Base-by-base conservation (phyloP, 2,888 invertebrate species). In the Oscheius onirici region DNA sequence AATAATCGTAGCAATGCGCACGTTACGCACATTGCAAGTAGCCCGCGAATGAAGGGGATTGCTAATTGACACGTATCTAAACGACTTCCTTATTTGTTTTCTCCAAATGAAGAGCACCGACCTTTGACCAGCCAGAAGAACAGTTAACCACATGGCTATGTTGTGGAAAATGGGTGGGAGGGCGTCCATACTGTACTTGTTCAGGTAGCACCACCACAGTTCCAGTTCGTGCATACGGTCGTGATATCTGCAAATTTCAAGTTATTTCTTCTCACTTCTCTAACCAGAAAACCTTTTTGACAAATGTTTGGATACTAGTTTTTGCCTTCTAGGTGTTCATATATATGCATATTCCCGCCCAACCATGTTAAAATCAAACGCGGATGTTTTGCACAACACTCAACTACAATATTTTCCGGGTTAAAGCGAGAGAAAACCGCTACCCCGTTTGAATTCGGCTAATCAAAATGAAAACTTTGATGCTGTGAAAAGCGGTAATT, bases 121-220 rank as follows among this genome's bases (percentile, higher is more conserved):
- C 81, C 95, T 91, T 89, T 96, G 96, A 20, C 93, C 93, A 0
- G 95, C 95, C 74, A 96, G 89, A 0, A 94, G 93, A 79, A 95
- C 90, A 0, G 95, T 95, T 83, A 95, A 90, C 95, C 95, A 96
- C 81, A 95, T 95, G 82, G 95, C 94, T 3, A 95, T 94, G 15
- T 95, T 95, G 89, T 95, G 95, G 88, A 95, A 95, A 90, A 94
- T 91, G 1, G 81, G 82, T 40, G 94, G 94, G 44, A 88, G 68
- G 15, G 84, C 87, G 70, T 88, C 87, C 85, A 86, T 87, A 46
- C 81, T 79, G 66, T 84, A 86, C 69, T 86, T 86, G 70, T 82
- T 83, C 61, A 84, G 68, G 69, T 85, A 84, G 70, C 87, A 87
- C 86, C 86, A 86, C 85, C 85, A 86, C 40, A 83, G 54, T 41